Base-by-base conservation (phyloP, 2,888 invertebrate genomes). In the Dioctria rufipes region DNA sequence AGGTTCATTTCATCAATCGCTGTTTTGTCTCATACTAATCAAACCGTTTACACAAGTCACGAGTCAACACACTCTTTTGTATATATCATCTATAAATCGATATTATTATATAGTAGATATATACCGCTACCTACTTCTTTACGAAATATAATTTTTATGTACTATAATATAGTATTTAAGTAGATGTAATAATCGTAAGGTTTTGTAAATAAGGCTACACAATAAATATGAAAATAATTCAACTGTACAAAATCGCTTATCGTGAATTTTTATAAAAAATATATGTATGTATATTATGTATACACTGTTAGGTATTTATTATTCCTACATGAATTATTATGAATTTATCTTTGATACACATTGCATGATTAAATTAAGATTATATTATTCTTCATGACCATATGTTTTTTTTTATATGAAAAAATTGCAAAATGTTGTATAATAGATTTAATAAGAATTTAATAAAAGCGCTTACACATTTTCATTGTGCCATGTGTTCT, bases 161-260 rank as follows among this genome's bases (percentile, higher is more conserved):
- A 46, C 8, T 25, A 25, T 25, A 25, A 46, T 46, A 8, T 46
- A 46, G 8, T 46, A 46, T 46, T 46, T 6, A 46, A 6, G 46
- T 25, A 25, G 25, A 25, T 25, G 25, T 25, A 25, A 67, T 67
- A 49, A 67, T 67, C 67, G 49, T 67, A 73, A 58, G 11, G 42
- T 25, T 46, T 60, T 75, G 75, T 75, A 75, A 75, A 75, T 75
- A 75, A 75, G 75, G 75, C 75, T 75, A 75, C 75, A 58, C 40
- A 75, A 75, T 75, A 75, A 75, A 75, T 75, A 75, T 43, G 75
- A 75, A 75, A 75, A 75, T 75, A 75, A 75, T 75, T 60, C 46
- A 75, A 75, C 60, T 75, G 75, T 75, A 75, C 75, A 75, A 75
- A 75, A 75, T 71, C 71, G 51, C 71, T 71, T 71, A 71, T 71